Conservation (phyloP, 2,113 vertebrate genomes). For the Baryphthengus martii region DNA sequence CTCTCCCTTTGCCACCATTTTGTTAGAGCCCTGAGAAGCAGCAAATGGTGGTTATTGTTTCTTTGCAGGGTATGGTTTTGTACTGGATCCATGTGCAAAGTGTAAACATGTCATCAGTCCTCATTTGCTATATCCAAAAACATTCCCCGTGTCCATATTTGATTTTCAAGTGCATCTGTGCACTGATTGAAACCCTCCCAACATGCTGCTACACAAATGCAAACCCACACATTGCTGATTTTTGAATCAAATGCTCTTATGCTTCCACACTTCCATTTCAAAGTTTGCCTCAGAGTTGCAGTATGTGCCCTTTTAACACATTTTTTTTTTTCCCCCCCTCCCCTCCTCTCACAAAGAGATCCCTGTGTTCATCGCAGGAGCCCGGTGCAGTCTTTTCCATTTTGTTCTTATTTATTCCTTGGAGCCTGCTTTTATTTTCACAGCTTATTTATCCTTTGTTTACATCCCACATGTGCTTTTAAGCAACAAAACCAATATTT, state of each 20-base stretch:
- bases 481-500: conserved; percentile 61
- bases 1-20: conserved; percentile 74
- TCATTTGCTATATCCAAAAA: conserved; percentile 81
- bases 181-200: conserved; percentile 79
- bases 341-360: conserved; percentile 47
- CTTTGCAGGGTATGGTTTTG: conserved; percentile 78
- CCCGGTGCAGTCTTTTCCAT: conserved; percentile 45
- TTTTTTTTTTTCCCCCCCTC: not conserved
- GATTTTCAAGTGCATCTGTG: conserved; percentile 84
- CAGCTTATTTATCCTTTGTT: conserved; percentile 58
- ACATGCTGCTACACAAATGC: conserved; percentile 77
- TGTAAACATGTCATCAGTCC: conserved; percentile 81
- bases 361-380: conserved; percentile 54
- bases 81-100: conserved; percentile 79
- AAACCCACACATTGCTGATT: conserved; percentile 77
- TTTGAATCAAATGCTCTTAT: conserved; percentile 74
- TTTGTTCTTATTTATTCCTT: conserved; percentile 61
- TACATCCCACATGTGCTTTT: conserved; percentile 65
- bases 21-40: conserved; percentile 69
- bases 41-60: conserved; percentile 81
- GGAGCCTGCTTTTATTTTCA: conserved; percentile 60
- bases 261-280: conserved; percentile 69
- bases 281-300: conserved; percentile 72
- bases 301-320: conserved; percentile 63
- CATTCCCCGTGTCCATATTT: conserved; percentile 79